Base-by-base conservation (phyloP, 2,888 invertebrate species). In the Alviniconcha strummeri region DNA sequence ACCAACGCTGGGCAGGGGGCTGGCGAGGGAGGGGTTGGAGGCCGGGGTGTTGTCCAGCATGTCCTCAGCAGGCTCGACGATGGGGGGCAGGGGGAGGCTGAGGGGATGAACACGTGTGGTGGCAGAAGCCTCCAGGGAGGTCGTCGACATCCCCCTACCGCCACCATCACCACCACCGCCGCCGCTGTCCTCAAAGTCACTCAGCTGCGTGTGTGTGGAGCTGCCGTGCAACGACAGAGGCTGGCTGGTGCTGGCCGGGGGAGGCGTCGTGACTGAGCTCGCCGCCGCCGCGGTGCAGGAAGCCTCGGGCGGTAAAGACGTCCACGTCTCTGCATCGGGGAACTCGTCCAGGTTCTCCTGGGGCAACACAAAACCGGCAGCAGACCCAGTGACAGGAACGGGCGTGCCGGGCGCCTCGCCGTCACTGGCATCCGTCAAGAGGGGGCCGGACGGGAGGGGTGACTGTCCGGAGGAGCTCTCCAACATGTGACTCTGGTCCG, bases 51-150 rank as follows among this genome's bases (percentile, higher is more conserved):
- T 36, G 11, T 84, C 85, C 78, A 83, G 74, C 1, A 83, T 84
- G 72, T 80, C 77, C 54, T 85, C 86, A 6, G 75, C 80, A 13
- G 76, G 75, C 0, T 82, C 82, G 19, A 84, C 57, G 0, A 83
- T 77, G 0, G 84, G 86, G 36, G 86, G 86, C 36, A 86, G 76
- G 4, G 86, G 86, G 4, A 86, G 77, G 72, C 86, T 86, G 19
- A 86, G 83, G 13, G 86, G 86, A 7, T 83, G 78, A 55, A 64
- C 57, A n/a, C 75, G 55, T 0, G 75, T 13, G 13, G 55, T 55
- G 17, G 75, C 17, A 15, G 75, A 4, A 5, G 52, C 72, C 5
- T n/a, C n/a, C 8, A 19, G 6, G 36, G 72, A 3, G 79, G 77
- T 57, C 79, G 78, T 57, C 60, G 81, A 17, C 55, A 64, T 19